Evolutionary conservation across 2,888 invertebrate genomes (phyloP).

Genomic region (Drosophila ustulata): DNA sequence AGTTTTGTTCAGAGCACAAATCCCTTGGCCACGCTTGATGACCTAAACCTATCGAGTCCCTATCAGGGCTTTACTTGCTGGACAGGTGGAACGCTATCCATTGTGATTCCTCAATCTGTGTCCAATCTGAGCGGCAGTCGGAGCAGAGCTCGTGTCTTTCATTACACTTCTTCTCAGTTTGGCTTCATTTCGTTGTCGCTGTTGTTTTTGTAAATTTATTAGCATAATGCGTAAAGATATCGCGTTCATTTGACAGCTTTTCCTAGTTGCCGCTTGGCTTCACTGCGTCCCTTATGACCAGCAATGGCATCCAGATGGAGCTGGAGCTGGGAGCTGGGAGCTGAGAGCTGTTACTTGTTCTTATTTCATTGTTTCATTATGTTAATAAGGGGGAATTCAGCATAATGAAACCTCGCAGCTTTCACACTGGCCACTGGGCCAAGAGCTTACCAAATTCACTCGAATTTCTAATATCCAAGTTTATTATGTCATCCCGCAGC

Average conservation of each 20-base stretch:
- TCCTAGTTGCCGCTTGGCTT: constrained; percentile 53
- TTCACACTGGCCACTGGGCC: constrained; percentile 36
- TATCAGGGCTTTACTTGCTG: constrained; percentile 2
- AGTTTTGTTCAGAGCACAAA: constrained; percentile 1
- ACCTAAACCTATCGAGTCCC: constrained; percentile 35
- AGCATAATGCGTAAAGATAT: constrained; percentile 78
- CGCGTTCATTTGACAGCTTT: constrained; percentile 76
- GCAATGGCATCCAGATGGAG: constrained; percentile 16
- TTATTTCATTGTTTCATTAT: constrained; percentile 72
- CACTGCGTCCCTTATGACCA: constrained; percentile 50
- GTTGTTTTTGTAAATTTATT: constrained; percentile 61
- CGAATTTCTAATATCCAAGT: constrained; percentile 68
- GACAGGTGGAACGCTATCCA: constrained; percentile 37
- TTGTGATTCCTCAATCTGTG: constrained; percentile 53
- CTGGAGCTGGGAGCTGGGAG: background rate
- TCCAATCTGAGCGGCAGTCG: constrained; percentile 26
- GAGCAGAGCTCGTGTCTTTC: constrained; percentile 34
- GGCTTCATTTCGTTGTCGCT: constrained; percentile 5
- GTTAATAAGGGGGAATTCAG: constrained; percentile 69
- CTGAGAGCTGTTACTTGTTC: constrained; percentile 20
- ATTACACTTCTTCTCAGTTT: constrained; percentile 33
- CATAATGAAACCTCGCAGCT: constrained; percentile 56
- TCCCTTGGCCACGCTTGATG: constrained; percentile 18
- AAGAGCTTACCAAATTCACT: constrained; percentile 43
- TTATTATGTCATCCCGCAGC: constrained; percentile 63